Base-by-base conservation (phyloP, 2,888 invertebrate species). In the Erebia epiphron region DNA sequence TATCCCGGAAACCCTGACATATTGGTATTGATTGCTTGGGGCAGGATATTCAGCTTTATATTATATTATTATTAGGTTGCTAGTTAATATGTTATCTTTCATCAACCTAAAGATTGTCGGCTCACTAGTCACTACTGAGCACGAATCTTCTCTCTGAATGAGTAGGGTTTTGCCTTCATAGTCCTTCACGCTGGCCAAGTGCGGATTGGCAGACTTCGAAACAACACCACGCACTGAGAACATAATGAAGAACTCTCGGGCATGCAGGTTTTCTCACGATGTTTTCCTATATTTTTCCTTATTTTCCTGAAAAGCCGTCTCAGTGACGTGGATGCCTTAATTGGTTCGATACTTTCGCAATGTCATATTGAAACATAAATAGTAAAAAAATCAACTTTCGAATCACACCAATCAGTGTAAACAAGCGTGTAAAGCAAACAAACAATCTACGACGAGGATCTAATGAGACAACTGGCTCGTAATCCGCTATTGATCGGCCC, bases 401-500 rank as follows among this genome's bases (percentile, higher is more conserved):
- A n/a, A 50, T 50, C 14, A 50, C 13, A 5, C 14, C 50, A 13
- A 50, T n/a, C 50, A n/a, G n/a, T 43, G 43, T 43, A n/a, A 8
- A n/a, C 5, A 50, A 50, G 50, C 50, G 50, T 54, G 18, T 54
- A 18, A 54, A 54, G 54, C 9, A 11, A 16, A 52, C 5, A 14
- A 50, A 50, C 54, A 70, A 73, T 68, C 52, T 70, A 50, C 41
- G 62, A 46, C 16, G 21, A 52, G 46, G 18, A 58, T 46, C 18
- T 71, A 68, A 72, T 80, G 77, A 79, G 81, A 79, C 81, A 18
- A 80, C 79, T 78, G 16, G 76, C 73, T 65, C 67, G 73, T 75
- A 70, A 74, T 78, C 72, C 66, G 70, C 73, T 75, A 75, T 77
- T 75, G 91, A 91, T 91, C 85, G 82, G 76, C 74, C 82, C 86